These are phyloP conservation scores for Hyles vespertilio DNA, from an alignment of 1,140 invertebrate species.

Conservation along the genomic window DNA sequence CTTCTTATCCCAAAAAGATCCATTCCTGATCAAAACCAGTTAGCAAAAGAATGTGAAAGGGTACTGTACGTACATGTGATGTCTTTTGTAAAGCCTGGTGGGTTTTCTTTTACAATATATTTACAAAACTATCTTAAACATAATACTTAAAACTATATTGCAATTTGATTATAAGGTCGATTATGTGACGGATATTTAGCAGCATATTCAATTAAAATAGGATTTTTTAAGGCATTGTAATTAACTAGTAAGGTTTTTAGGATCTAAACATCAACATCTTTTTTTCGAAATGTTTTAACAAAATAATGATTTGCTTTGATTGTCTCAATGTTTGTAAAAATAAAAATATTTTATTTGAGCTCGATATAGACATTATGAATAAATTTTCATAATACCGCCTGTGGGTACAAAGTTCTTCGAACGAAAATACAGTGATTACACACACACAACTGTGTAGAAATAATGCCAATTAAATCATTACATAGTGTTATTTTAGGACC, in stretches of 20 bases:
- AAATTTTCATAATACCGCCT: too few species aligned
- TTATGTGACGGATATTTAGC: not conserved
- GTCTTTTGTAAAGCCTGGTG: conserved; percentile 21
- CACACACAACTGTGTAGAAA: too few species aligned
- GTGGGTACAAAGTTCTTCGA: too few species aligned
- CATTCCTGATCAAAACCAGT: too few species aligned
- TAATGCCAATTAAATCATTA: too few species aligned
- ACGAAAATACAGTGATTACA: too few species aligned
- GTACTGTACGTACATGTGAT: conserved; percentile 15
- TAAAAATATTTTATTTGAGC: too few species aligned
- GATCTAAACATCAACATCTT: not conserved
- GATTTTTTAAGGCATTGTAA: not conserved
- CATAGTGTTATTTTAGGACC: too few species aligned
- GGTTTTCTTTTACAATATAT: conserved; percentile 24
- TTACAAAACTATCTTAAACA: conserved; percentile 21
- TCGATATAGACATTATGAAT: too few species aligned
- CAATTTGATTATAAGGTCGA: conserved; percentile 10
- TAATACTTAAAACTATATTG: conserved; percentile 14
- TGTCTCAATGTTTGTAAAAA: not conserved
- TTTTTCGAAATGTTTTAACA: not conserved
- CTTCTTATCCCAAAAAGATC: too few species aligned
- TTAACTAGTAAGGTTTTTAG: not conserved
- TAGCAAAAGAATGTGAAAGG: not conserved
- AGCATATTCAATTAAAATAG: not conserved
- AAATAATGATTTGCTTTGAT: not conserved